Base-by-base conservation (phyloP, 2,888 invertebrate species). In the Dysmachus trigonus region DNA sequence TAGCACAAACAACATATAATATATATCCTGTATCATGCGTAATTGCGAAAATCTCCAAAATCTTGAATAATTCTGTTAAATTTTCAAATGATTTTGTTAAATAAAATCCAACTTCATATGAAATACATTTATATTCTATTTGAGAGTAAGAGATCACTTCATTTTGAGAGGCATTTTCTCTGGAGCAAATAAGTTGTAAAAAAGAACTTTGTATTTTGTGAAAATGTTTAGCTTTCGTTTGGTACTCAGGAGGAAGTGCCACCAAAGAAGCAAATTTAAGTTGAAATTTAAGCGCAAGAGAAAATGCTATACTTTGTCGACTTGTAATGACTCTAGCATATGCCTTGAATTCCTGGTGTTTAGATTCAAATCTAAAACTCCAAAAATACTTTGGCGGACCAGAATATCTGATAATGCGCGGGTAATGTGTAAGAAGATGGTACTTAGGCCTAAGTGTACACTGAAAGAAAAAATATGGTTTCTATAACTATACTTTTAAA, bases 341-440 rank as follows among this genome's bases (percentile, higher is more conserved):
- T 8, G 47, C 6, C 53, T 86, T 82, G 10, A 86, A 82, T 13
- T 35, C 35, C 38, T 51, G 72, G 8, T 86, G 86, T 35, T 86
- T 83, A 1, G 74, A 62, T 47, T 83, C 82, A 30, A 47, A 86
- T 31, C 84, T 51, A 18, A 84, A 84, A 76, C 30, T 79, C 79
- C 79, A 72, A 41, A 86, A 79, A 33, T 53, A 85, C 74, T 82
- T 85, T n/a, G 22, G 18, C 3, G 86, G 86, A 38, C 86, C 86
- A 6, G 85, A 86, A 8, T 81, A 51, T 47, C 53, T 6, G 71
- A 86, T 38, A 15, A 87, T 74, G 1, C 31, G 73, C n/a, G 79
- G 74, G 41, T 87, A 87, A 47, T 87, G 85, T 7, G 74, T 73
- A 33, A 81, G 13, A 62, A 87, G 33, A 62, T 85, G 85, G 38